Conservation (phyloP, 2,888 invertebrate genomes). For the Maniola hyperantus region DNA sequence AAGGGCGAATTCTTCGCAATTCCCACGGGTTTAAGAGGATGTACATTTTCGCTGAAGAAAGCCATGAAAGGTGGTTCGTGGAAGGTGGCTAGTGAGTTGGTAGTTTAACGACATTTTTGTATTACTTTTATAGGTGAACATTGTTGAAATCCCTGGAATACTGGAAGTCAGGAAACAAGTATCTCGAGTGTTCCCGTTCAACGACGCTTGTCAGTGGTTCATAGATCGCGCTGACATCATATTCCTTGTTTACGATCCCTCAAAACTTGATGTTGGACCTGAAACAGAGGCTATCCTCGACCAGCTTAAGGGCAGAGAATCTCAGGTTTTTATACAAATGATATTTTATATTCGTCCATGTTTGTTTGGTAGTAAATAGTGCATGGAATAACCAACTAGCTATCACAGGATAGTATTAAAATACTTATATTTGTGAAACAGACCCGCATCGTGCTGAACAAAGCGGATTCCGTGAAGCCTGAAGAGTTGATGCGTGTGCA, state of each 20-base stretch:
- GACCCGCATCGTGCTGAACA: slow-evolving; percentile 96
- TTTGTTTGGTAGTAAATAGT: background rate
- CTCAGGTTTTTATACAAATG: slow-evolving; percentile 83
- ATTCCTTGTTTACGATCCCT: slow-evolving; percentile 97
- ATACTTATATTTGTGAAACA: slow-evolving; percentile 50
- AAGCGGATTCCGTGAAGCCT: slow-evolving; percentile 95
- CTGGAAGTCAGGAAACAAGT: slow-evolving; percentile 96
- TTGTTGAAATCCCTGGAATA: slow-evolving; percentile 98
- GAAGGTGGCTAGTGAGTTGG: no score
- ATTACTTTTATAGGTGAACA: slow-evolving; percentile 87
- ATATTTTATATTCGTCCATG: no score
- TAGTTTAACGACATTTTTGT: background rate
- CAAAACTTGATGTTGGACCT: slow-evolving; percentile 96
- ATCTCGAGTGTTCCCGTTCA: slow-evolving; percentile 96
- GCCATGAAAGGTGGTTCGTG: no score
- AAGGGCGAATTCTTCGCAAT: no score
- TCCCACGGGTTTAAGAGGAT: no score
- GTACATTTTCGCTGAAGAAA: no score
- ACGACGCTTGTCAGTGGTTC: slow-evolving; percentile 98
- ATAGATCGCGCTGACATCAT: slow-evolving; percentile 98
- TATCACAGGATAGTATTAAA: background rate
- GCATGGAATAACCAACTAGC: background rate
- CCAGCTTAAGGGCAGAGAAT: slow-evolving; percentile 96
- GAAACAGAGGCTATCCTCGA: slow-evolving; percentile 97
- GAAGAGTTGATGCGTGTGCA: slow-evolving; percentile 97